A percentile compares a stretch with the other conserved stretches of the same genome.
Evolutionary conservation across 2,797 vertebrate species (phyloP).

Genomic region (Heteromormyrus szaboi): DNA sequence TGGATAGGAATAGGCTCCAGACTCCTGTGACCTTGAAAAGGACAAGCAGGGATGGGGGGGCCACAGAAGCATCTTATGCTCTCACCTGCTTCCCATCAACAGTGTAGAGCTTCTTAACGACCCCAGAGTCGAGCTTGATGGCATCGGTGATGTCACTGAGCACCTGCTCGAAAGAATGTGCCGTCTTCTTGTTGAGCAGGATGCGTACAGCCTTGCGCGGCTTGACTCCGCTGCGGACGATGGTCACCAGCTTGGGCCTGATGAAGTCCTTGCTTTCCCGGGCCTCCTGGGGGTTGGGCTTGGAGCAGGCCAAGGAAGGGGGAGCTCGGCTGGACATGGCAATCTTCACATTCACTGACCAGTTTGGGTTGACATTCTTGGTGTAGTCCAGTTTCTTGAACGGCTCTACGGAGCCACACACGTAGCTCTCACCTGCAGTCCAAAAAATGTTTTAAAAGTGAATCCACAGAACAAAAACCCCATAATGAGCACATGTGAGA

Average conservation of each 20-base stretch:
- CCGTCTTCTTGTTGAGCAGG: slow-evolving; percentile 95
- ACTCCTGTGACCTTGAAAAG: neutral
- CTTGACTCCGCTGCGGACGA: slow-evolving; percentile 90
- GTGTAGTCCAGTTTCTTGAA: slow-evolving; percentile 96
- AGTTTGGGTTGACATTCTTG: slow-evolving; percentile 95
- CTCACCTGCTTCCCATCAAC: slow-evolving; percentile 91
- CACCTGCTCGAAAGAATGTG: slow-evolving; percentile 93
- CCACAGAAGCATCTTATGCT: neutral
- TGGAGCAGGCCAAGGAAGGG: slow-evolving; percentile 73
- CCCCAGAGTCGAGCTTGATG: slow-evolving; percentile 93
- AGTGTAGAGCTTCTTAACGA: slow-evolving; percentile 91
- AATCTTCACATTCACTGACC: slow-evolving; percentile 93
- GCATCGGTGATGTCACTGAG: slow-evolving; percentile 92
- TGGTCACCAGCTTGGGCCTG: slow-evolving; percentile 90
- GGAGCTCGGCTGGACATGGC: slow-evolving; percentile 66
- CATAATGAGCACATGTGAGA: neutral
- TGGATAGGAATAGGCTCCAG: neutral
- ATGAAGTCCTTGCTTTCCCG: slow-evolving; percentile 91
- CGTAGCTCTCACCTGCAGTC: slow-evolving; percentile 80
- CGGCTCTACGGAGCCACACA: slow-evolving; percentile 89
- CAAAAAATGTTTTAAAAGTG: neutral
- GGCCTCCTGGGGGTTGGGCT: slow-evolving; percentile 61
- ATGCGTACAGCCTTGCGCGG: slow-evolving; percentile 88
- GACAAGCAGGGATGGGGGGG: neutral
- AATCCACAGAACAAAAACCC: neutral